These are phyloP conservation scores for Pheucticus melanocephalus DNA, from an alignment of 2,113 vertebrate genomes.

Conservation along the genomic window DNA sequence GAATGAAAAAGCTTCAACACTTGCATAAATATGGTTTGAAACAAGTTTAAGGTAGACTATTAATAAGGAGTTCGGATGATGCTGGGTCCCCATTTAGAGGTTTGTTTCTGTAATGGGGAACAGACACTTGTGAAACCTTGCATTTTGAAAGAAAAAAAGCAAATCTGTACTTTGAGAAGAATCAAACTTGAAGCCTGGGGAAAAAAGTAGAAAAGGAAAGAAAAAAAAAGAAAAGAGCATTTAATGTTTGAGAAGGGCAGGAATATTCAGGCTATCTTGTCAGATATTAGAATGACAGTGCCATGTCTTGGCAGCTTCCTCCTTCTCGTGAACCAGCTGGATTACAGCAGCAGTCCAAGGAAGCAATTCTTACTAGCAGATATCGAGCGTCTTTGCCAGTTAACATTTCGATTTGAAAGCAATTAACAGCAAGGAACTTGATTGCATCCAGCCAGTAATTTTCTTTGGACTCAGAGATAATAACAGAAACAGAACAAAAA, in stretches of 20 bases:
- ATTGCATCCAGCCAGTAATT: constrained; percentile 29
- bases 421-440: constrained; percentile 41
- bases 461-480: constrained; percentile 11
- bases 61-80: background rate
- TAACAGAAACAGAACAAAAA: constrained; percentile 7
- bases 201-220: background rate
- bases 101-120: background rate
- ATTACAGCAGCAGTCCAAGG: background rate
- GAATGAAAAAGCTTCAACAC: background rate
- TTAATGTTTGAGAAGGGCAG: background rate
- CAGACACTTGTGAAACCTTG: background rate
- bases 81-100: background rate
- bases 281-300: background rate
- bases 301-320: background rate
- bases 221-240: background rate
- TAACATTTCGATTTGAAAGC: constrained; percentile 31
- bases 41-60: background rate
- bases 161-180: background rate
- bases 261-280: background rate
- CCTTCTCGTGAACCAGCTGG: background rate
- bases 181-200: background rate
- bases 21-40: background rate
- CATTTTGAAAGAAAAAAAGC: background rate
- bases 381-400: constrained; percentile 13
- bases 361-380: background rate